These are phyloP conservation scores for Diprion similis DNA, from an alignment of 1,140 invertebrate genomes.

Conservation along the genomic window DNA sequence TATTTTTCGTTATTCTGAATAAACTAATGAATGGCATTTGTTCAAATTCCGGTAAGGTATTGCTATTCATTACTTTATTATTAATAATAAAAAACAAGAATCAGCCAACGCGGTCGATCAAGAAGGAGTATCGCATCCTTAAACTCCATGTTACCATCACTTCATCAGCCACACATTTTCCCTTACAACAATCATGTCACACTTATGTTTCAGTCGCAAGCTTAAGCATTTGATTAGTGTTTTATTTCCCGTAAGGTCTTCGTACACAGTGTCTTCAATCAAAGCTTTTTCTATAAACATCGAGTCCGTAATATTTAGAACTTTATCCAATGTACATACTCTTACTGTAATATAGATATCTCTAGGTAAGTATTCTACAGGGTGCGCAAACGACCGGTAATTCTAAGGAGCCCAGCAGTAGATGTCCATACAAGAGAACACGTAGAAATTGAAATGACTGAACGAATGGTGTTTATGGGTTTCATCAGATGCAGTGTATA, in stretches of 20 bases:
- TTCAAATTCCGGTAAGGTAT: no score
- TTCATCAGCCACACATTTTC: no score
- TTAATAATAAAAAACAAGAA: no score
- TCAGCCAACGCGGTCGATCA: no score
- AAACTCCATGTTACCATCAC: no score
- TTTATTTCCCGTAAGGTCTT: constrained; percentile 41
- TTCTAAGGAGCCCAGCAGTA: not conserved
- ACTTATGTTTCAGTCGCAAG: no score
- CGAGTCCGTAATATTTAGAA: constrained; percentile 37
- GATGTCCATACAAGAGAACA: not conserved
- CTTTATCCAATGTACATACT: constrained; percentile 17
- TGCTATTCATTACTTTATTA: no score
- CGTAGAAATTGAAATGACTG: not conserved
- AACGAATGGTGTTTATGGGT: not conserved
- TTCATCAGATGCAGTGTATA: not conserved
- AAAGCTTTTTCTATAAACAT: constrained; percentile 42
- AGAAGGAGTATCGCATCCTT: no score
- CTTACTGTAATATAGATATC: constrained; percentile 28
- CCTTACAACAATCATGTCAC: no score
- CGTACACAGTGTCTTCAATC: constrained; percentile 33
- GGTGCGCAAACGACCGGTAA: not conserved
- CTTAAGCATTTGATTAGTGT: not conserved
- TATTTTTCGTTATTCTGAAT: no score
- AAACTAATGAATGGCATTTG: no score
- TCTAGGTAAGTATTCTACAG: not conserved